phyloP scores from a whole-genome alignment of 2,888 invertebrate species.

The Endotricha flammealis region DNA sequence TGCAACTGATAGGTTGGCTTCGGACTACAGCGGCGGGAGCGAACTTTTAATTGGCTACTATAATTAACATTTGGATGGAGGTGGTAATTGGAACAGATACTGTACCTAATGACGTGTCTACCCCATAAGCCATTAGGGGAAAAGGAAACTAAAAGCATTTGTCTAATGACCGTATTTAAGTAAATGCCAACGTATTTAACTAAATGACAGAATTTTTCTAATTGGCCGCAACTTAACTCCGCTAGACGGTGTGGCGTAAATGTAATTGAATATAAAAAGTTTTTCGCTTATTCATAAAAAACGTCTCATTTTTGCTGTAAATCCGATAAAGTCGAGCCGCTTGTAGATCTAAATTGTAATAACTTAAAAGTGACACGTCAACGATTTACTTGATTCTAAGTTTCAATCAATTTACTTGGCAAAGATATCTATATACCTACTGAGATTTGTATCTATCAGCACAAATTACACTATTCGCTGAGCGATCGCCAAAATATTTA shows the following conservation, averaged over 20 bases:
- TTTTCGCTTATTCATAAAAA: neutral
- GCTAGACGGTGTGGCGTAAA: neutral
- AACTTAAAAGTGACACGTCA: neutral
- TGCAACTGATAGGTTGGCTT: conserved; percentile 14
- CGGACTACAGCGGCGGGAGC: neutral
- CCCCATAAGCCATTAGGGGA: conserved; percentile 18
- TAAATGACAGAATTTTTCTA: conserved; percentile 16
- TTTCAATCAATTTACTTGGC: no score
- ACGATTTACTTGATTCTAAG: neutral
- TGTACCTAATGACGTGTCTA: conserved; percentile 20
- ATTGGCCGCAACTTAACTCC: conserved; percentile 10
- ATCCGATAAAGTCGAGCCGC: neutral
- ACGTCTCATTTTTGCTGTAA: neutral
- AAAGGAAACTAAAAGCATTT: conserved; percentile 22
- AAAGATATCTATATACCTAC: no score
- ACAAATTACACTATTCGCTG: no score
- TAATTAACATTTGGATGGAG: conserved; percentile 12
- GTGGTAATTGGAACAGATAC: conserved; percentile 19
- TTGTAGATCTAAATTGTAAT: neutral
- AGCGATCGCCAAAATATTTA: no score
- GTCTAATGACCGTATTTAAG: conserved; percentile 21
- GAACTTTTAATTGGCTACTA: conserved; percentile 11
- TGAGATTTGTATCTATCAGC: no score
- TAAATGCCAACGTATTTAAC: conserved; percentile 20
- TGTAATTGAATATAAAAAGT: neutral